phyloP scores from a whole-genome alignment of 2,888 invertebrate genomes.

The Scaptomyza parva region DNA sequence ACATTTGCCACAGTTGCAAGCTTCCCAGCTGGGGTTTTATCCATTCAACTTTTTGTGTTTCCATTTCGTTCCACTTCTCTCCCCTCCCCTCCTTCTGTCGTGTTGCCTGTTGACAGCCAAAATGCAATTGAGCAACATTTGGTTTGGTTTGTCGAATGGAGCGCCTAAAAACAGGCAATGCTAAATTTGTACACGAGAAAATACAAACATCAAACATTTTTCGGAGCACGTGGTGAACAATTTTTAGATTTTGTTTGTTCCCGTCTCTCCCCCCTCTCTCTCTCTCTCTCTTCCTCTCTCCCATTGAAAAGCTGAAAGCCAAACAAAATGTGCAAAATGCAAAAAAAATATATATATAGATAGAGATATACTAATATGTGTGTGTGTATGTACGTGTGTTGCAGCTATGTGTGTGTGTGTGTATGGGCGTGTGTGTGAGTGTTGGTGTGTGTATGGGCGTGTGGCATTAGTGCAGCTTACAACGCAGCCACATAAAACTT shows the following conservation, averaged over 20 bases:
- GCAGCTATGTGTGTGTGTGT: constrained; percentile 11
- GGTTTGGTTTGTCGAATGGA: background rate
- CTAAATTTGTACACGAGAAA: constrained; percentile 18
- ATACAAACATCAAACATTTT: constrained; percentile 40
- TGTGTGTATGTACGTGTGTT: constrained; percentile 21
- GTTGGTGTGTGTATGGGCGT: constrained; percentile 20
- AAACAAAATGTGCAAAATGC: constrained; percentile 60
- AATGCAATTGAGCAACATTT: constrained; percentile 34
- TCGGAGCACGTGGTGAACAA: constrained; percentile 41
- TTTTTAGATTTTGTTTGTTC: constrained; percentile 48
- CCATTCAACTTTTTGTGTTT: constrained; percentile 10
- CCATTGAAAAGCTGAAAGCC: constrained; percentile 54
- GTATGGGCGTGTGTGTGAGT: constrained; percentile 23
- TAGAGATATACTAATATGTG: constrained; percentile 29
- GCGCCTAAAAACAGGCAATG: constrained; percentile 19
- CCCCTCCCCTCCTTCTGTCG: background rate
- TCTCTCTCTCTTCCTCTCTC: no score
- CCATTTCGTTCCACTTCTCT: no score
- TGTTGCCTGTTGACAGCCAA: constrained; percentile 27
- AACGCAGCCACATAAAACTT: constrained; percentile 60
- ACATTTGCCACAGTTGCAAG: constrained; percentile 11
- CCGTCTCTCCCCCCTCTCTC: no score
- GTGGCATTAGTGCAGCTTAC: constrained; percentile 41
- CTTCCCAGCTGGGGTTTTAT: background rate
- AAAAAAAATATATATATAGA: constrained; percentile 28